Percentiles rank a stretch among this genome's conserved stretches.
Conservation (phyloP, 1,140 invertebrate genomes). For the Lucilia sericata region DNA sequence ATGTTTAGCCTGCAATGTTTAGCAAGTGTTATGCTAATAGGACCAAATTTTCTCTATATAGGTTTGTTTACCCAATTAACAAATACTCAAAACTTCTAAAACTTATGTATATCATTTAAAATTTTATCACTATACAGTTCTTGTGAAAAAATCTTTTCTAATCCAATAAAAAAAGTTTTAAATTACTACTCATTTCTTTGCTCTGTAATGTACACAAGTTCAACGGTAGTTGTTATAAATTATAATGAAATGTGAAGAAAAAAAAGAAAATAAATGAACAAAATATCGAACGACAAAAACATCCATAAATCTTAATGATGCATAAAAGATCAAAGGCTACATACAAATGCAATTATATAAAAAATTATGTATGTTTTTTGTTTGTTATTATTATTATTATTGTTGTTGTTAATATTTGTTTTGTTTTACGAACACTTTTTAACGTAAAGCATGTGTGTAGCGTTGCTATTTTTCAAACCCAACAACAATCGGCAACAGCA, state of each 20-base stretch:
- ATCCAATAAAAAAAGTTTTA: not conserved
- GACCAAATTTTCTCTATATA: too few relatives aligned
- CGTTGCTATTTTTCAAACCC: not conserved
- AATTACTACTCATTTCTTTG: not conserved
- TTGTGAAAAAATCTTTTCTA: not conserved
- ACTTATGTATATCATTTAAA: too few relatives aligned
- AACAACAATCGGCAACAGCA: not conserved
- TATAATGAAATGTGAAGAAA: too few relatives aligned
- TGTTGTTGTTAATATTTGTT: not conserved
- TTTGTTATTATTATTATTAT: not conserved
- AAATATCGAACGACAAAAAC: conserved; percentile 35
- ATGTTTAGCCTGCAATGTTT: too few relatives aligned
- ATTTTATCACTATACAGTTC: not conserved
- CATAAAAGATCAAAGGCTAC: conserved; percentile 48
- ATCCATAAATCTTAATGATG: conserved; percentile 43
- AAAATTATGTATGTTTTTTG: not conserved
- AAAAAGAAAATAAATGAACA: not conserved
- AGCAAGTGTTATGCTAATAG: too few relatives aligned
- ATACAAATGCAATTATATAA: conserved; percentile 37
- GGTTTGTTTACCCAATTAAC: too few relatives aligned
- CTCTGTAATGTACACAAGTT: not conserved
- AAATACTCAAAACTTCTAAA: too few relatives aligned
- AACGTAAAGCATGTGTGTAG: not conserved
- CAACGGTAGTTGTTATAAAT: not conserved
- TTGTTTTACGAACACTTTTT: not conserved